Conservation (phyloP, 2,888 invertebrate genomes). For the Leptarthrus brevirostris region DNA sequence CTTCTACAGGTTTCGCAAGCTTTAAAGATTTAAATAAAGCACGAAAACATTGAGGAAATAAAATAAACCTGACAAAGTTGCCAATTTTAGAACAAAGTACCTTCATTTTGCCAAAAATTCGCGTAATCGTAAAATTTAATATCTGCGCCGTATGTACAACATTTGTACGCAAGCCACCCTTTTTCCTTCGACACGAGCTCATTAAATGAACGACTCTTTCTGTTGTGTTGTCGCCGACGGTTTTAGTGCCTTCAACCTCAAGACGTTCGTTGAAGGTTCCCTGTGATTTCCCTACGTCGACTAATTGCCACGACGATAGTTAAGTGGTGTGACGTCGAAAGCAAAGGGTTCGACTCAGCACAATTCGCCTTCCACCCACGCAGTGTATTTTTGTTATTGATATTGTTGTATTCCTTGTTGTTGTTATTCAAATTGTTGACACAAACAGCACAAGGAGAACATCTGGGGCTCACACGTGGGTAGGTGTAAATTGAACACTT, state of each 20-base stretch:
- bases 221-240: slow-evolving; percentile 3
- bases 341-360: background rate
- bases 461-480: slow-evolving; percentile 51
- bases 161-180: slow-evolving; percentile 38
- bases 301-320: slow-evolving; percentile 53
- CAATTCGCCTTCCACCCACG: background rate
- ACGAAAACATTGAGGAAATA: too few species aligned
- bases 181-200: slow-evolving; percentile 24
- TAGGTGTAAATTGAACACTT: slow-evolving; percentile 49
- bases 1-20: too few species aligned
- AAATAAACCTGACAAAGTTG: slow-evolving; percentile 3
- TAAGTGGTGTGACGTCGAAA: slow-evolving; percentile 25
- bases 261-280: slow-evolving; percentile 37
- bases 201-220: slow-evolving; percentile 23
- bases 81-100: slow-evolving; percentile 10
- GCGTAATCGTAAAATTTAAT: slow-evolving; percentile 51
- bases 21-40: too few species aligned
- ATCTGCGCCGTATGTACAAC: slow-evolving; percentile 52
- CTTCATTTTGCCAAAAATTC: slow-evolving; percentile 25
- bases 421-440: slow-evolving; percentile 55
- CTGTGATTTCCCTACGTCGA: slow-evolving; percentile 41
- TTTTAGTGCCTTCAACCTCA: slow-evolving; percentile 26
- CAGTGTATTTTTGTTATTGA: slow-evolving; percentile 37
- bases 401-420: slow-evolving; percentile 47
- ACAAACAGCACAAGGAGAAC: slow-evolving; percentile 49